phyloP scores from a whole-genome alignment of 2,113 vertebrate species.

The Sciurus niger region DNA sequence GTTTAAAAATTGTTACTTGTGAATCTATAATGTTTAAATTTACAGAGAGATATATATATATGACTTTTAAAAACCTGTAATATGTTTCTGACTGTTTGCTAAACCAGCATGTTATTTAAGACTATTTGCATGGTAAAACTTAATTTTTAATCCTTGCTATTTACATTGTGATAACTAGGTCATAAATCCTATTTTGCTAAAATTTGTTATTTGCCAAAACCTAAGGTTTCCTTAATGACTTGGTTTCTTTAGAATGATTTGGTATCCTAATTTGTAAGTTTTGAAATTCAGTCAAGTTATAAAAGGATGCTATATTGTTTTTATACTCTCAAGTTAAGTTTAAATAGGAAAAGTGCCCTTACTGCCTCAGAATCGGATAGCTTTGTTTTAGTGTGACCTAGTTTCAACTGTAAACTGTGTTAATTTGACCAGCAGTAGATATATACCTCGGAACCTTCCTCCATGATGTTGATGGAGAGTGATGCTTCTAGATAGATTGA shows the following conservation, averaged over 20 bases:
- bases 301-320: slow-evolving; percentile 32
- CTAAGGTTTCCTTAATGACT: slow-evolving; percentile 10
- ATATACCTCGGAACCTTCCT: slow-evolving; percentile 42
- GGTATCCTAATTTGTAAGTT: slow-evolving; percentile 62
- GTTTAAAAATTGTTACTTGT: not conserved
- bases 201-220: slow-evolving; percentile 60
- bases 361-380: slow-evolving; percentile 21
- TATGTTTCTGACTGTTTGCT: slow-evolving; percentile 44
- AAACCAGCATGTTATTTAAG: slow-evolving; percentile 37
- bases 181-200: slow-evolving; percentile 54
- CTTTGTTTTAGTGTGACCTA: slow-evolving; percentile 47
- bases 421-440: slow-evolving; percentile 63
- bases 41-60: not conserved
- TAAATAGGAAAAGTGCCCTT: slow-evolving; percentile 7
- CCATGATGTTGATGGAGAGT: not conserved
- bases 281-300: slow-evolving; percentile 66
- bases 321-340: slow-evolving; percentile 53
- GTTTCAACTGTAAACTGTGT: slow-evolving; percentile 63
- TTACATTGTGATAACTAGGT: slow-evolving; percentile 54
- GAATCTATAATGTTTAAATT: slow-evolving; percentile 43
- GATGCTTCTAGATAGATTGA: slow-evolving; percentile 44
- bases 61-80: not conserved
- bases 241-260: slow-evolving; percentile 50
- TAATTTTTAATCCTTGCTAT: slow-evolving; percentile 15
- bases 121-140: not conserved